Evolutionary conservation across 37 sponge, comb jelly and placozoan species (phyloP), one percentile per base, ranked within the genome.

Genomic region (Hexactinellida sp.): DNA sequence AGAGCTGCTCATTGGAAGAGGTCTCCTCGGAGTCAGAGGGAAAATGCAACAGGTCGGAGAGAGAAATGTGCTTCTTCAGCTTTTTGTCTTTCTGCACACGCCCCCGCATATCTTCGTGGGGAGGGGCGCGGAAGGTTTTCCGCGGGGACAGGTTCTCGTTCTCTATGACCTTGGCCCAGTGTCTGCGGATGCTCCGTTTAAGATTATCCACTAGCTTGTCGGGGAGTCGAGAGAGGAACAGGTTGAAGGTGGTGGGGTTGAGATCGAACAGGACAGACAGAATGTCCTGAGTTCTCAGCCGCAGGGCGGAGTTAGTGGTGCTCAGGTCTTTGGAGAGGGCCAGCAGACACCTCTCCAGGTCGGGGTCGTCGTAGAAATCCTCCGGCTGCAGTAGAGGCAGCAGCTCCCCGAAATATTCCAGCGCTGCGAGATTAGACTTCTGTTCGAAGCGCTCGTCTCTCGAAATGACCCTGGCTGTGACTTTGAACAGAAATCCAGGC

Each of bases 251-350:
- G 34, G 76, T 63, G 28, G 76, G 76, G 34, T 63, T 63, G 34
- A 63, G 76, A 28, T 63, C 76, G 76, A 63, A 63, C 3, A 63
- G 76, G 5, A 63, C 76, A 63, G 25, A 63, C 76, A 63, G 76
- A 23, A 63, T 23, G 76, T 63, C 76, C 13, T 63, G 76, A 28
- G 34, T 63, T 28, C 13, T 63, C 3, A 63, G 21, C 3, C 76
- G 76, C 76, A 63, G 3, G 3, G 76, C 3, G 28, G 76, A 3
- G 30, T 63, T 63, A 3, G 25, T 63, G 13, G 76, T 63, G 76
- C 34, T 63, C 19, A 63, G 76, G 30, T 63, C 21, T n/a, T 7
- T 63, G 3, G 76, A 7, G 3, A 63, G 76, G 76, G 34, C 13
- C 25, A 25, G 3, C 34, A 63, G 3, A 28, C 76, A 63, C 25